Percentiles rank a stretch among this genome's conserved stretches.
Conservation (phyloP, 2,888 invertebrate genomes). For the Mythimna pallens region DNA sequence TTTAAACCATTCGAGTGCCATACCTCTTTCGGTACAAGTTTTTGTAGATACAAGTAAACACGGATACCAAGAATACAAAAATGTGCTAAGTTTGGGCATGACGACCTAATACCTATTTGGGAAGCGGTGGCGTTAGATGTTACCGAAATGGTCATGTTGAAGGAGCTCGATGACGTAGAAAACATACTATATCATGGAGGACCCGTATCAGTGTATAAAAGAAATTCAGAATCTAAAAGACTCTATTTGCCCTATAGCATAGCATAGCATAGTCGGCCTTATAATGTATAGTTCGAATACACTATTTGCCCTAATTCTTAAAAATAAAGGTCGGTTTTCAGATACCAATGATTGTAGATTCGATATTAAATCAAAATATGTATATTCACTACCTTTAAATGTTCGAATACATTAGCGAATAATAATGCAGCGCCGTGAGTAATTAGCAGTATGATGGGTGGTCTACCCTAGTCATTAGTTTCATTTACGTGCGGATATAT, state of each 20-base stretch:
- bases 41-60: constrained; percentile 49
- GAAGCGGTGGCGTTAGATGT: constrained; percentile 40
- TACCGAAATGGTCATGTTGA: constrained; percentile 22
- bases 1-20: constrained; percentile 52
- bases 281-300: no score
- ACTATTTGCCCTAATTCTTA: constrained; percentile 4
- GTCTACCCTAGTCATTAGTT: constrained; percentile 45
- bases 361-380: constrained; percentile 28
- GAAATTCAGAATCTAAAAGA: background rate
- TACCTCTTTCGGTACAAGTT: constrained; percentile 49
- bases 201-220: background rate
- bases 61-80: constrained; percentile 46
- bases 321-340: constrained; percentile 16
- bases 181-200: background rate
- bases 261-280: no score
- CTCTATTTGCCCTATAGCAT: no score
- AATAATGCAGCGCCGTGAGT: constrained; percentile 60
- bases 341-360: constrained; percentile 22
- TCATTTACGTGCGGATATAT: constrained; percentile 32
- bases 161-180: background rate
- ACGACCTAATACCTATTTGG: constrained; percentile 41
- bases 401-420: constrained; percentile 58
- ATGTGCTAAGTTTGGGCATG: constrained; percentile 34
- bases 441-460: constrained; percentile 56
- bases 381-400: constrained; percentile 57